phyloP scores from a whole-genome alignment of 2,797 vertebrate species.

The Florisuga fusca region DNA sequence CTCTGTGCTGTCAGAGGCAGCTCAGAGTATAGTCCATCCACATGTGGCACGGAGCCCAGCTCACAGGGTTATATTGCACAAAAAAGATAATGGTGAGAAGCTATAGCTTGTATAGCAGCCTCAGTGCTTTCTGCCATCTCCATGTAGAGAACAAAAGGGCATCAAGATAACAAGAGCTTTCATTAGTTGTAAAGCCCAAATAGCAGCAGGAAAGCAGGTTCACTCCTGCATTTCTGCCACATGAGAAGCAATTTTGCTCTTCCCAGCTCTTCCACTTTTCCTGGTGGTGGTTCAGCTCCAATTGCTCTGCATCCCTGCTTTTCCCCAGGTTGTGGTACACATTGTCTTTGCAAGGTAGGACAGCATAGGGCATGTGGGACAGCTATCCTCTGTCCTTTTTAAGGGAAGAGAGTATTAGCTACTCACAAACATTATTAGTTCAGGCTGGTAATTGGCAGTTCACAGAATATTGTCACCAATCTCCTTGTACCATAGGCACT shows the following conservation, averaged over 20 bases:
- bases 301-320: not conserved
- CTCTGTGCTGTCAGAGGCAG: not conserved
- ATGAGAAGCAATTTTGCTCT: not conserved
- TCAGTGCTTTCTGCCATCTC: not conserved
- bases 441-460: not conserved
- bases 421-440: not conserved
- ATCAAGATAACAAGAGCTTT: not conserved
- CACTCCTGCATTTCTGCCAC: not conserved
- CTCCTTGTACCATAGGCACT: not conserved
- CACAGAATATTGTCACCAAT: not conserved
- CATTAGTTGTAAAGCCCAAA: not conserved
- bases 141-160: not conserved
- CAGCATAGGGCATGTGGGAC: not conserved
- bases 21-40: not conserved
- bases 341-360: not conserved
- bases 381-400: not conserved
- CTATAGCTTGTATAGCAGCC: not conserved
- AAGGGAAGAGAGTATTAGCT: not conserved
- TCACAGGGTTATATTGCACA: not conserved
- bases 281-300: not conserved
- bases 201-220: not conserved
- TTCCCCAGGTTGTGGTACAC: not conserved
- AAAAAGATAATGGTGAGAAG: not conserved
- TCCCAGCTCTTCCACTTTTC: not conserved
- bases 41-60: not conserved